Conservation (phyloP, 2,797 vertebrate species). For the Chelonia mydas region DNA sequence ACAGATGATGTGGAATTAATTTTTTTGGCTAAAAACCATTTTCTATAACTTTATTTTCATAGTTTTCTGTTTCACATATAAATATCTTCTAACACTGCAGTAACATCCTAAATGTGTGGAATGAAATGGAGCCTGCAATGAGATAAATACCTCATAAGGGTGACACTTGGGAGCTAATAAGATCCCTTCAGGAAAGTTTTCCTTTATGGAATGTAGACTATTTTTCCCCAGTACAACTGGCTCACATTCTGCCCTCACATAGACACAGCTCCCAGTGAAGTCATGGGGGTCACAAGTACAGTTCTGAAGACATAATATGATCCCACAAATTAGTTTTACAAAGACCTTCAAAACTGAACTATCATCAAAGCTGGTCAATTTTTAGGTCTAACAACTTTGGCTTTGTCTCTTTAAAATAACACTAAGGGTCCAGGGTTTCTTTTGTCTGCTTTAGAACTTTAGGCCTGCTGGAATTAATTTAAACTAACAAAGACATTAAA, state of each 20-base stretch:
- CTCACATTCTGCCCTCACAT: background rate
- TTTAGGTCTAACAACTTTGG: background rate
- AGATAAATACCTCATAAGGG: background rate
- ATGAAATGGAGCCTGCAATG: background rate
- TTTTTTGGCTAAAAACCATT: background rate
- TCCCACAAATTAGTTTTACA: background rate
- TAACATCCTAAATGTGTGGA: background rate
- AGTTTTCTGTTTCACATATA: background rate
- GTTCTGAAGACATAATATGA: background rate
- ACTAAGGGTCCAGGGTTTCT: background rate
- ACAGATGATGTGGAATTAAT: background rate
- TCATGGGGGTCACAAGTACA: background rate
- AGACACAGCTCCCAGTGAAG: background rate
- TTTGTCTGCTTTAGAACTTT: background rate
- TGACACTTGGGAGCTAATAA: background rate
- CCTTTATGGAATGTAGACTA: background rate
- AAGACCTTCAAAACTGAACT: background rate
- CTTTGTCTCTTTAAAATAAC: background rate
- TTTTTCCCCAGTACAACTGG: background rate
- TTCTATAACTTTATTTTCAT: background rate
- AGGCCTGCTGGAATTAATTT: slow-evolving; percentile 17
- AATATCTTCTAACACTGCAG: background rate
- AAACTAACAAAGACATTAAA: slow-evolving; percentile 1
- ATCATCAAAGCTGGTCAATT: background rate
- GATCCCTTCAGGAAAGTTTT: background rate